phyloP scores from a whole-genome alignment of 1,140 invertebrate species.

The Nasonia longicornis region DNA sequence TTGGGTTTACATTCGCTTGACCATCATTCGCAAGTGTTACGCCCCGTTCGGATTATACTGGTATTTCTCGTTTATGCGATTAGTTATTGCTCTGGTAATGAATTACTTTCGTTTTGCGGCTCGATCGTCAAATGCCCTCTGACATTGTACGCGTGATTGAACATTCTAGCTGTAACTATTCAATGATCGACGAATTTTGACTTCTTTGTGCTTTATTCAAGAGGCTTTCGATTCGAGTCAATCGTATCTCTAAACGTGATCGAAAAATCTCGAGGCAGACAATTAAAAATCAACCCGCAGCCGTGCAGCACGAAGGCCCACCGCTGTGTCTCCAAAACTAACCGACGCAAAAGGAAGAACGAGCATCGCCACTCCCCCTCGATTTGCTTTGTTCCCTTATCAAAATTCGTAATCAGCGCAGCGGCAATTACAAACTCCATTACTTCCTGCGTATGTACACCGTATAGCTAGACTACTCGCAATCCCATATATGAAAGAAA shows the following conservation, averaged over 20 bases:
- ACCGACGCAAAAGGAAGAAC: neutral
- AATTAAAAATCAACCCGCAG: conserved; percentile 40
- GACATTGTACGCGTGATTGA: no score
- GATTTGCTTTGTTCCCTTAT: conserved; percentile 39
- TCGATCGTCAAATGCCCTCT: no score
- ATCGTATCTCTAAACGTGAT: conserved; percentile 21
- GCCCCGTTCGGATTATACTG: neutral
- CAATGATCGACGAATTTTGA: no score
- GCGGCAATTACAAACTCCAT: conserved; percentile 42
- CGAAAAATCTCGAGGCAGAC: neutral
- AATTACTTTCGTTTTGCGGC: neutral
- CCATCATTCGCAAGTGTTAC: neutral
- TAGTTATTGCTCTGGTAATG: neutral
- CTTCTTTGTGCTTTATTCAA: no score
- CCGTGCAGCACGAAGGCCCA: neutral
- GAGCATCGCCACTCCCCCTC: conserved; percentile 20
- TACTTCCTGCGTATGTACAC: neutral
- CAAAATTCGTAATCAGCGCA: conserved; percentile 36
- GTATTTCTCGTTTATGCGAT: neutral
- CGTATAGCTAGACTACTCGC: neutral
- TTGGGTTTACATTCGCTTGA: neutral
- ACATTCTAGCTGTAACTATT: no score
- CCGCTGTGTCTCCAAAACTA: conserved; percentile 13
- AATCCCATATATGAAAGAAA: neutral
- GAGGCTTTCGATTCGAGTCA: neutral